phyloP scores from a whole-genome alignment of 2,797 vertebrate species.

The Serranus cabrilla region DNA sequence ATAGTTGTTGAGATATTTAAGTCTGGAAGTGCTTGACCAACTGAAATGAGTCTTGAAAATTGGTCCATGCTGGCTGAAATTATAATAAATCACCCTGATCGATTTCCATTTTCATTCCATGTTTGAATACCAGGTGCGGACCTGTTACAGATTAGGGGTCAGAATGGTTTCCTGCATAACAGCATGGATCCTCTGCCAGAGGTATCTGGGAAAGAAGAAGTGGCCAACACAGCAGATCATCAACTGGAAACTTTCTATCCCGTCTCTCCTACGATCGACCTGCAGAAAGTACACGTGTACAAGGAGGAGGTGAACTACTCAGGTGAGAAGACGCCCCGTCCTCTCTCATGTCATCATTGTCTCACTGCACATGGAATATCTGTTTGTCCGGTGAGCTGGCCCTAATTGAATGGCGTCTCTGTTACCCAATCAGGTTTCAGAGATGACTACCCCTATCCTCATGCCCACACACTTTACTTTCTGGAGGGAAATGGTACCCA shows the following conservation, averaged over 20 bases:
- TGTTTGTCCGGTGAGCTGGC: not conserved
- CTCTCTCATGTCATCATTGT: not conserved
- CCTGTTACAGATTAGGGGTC: conserved; percentile 90
- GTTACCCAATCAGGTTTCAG: conserved; percentile 87
- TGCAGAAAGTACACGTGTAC: conserved; percentile 89
- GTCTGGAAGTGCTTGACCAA: not conserved
- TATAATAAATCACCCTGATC: not conserved
- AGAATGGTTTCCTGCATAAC: conserved; percentile 85
- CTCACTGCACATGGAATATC: no score
- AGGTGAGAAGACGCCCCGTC: conserved; percentile 75
- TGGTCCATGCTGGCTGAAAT: not conserved
- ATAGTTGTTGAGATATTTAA: not conserved
- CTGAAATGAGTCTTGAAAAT: not conserved
- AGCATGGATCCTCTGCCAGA: conserved; percentile 85
- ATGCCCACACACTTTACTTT: conserved; percentile 93
- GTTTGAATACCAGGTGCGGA: conserved; percentile 84
- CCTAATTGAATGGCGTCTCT: not conserved
- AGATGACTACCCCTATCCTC: conserved; percentile 87
- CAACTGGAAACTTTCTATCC: conserved; percentile 91
- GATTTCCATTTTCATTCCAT: not conserved
- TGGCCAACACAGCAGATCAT: conserved; percentile 84
- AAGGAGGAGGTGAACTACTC: conserved; percentile 78
- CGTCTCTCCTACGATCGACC: conserved; percentile 91
- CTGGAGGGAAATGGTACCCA: conserved; percentile 76
- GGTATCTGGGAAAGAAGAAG: conserved; percentile 86